phyloP scores from a whole-genome alignment of 2,888 invertebrate genomes.

The Scrobipalpa costella region DNA sequence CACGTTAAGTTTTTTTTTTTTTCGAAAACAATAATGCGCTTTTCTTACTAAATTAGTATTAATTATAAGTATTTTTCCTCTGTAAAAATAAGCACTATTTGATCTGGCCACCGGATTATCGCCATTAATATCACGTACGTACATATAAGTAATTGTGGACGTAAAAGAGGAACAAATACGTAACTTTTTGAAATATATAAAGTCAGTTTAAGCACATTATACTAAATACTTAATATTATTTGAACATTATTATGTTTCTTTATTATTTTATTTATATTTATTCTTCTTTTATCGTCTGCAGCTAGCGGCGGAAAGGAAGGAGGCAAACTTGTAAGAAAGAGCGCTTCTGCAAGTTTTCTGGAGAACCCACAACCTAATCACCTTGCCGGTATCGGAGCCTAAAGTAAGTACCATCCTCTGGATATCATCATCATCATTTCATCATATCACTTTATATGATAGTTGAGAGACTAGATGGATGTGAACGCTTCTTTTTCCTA shows the following conservation, averaged over 20 bases:
- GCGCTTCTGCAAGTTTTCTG: background rate
- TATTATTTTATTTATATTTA: background rate
- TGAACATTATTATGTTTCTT: background rate
- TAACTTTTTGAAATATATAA: background rate
- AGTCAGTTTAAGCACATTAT: background rate
- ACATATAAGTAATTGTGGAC: background rate
- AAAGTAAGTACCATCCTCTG: background rate
- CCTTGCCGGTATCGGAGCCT: background rate
- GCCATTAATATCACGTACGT: no score
- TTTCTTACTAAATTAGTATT: no score
- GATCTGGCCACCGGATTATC: no score
- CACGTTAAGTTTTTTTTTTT: no score
- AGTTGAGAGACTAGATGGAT: no score
- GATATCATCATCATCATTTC: no score
- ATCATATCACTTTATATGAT: no score
- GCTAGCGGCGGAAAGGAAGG: background rate
- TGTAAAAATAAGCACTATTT: no score
- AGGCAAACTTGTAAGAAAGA: background rate
- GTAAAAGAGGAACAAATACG: constrained; percentile 1
- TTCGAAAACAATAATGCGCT: no score
- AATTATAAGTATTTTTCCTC: no score
- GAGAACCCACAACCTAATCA: background rate
- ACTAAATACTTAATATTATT: background rate
- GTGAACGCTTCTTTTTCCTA: no score
- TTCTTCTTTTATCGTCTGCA: constrained; percentile 5